Evolutionary conservation across 2,113 vertebrate species (phyloP), one percentile per base, ranked within the genome.

Genomic region (Pangasianodon gigas): DNA sequence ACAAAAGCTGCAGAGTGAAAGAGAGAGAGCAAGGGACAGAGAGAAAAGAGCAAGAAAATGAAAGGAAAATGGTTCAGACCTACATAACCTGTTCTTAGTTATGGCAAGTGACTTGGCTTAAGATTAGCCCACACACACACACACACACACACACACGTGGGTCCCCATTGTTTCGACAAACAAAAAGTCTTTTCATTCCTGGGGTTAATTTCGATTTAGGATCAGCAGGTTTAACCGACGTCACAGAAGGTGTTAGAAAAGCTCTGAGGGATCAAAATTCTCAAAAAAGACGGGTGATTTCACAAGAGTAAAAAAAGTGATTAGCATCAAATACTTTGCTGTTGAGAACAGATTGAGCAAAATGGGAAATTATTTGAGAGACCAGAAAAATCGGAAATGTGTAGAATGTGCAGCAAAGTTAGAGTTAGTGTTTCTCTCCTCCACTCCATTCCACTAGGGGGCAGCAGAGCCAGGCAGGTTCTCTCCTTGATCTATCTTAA

Each of bases 61-160:
- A 87, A 81, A 89, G 87, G 13, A 74, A 69, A 74, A n/a, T 51
- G 14, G 56, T n/a, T 52, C 37, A 90, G 79, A 87, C 87, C 93
- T 92, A 86, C 92, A 94, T 91, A 94, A 95, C 89, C 91, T 92
- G 92, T 86, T 14, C 7, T 90, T 87, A 83, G 79, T 80, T 84
- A 84, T 51, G 48, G 86, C 82, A 79, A 85, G 88, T 88, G 95
- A 96, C 95, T 95, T 48, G 89, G 95, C 94, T 95, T 95, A 95
- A 92, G 91, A 93, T 90, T 89, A 92, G 90, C 85, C 79, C 60
- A 89, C 67, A 84, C 83, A 58, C 77, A 90, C 85, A 82, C 56
- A 89, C 58, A 81, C 82, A 58, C 62, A 90, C 52, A 82, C 24
- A 87, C 48, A 91, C 85, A 77, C 54, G 88, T 52, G 69, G 8